Base-by-base conservation (phyloP, 2,888 invertebrate species). In the Alcis repandata region DNA sequence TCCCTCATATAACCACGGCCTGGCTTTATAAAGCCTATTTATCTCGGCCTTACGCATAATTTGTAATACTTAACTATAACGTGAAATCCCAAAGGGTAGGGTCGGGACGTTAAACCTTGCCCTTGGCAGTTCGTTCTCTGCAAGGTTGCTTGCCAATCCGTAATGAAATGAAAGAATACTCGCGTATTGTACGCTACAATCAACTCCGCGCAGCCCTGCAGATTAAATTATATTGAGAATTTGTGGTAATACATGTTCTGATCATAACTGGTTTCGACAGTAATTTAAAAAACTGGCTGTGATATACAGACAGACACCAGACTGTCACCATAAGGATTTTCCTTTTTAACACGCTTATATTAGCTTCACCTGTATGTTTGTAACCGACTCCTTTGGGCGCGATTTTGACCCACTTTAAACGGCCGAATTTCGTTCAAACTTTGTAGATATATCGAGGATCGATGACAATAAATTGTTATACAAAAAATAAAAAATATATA, bases 51-150 rank as follows among this genome's bases (percentile, higher is more conserved):
- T 41, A 53, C 20, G 45, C 41, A 48, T 54, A 53, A 54, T 54
- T 54, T 54, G 45, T 40, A 48, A 54, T 43, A 48, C 32, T 41
- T 41, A 38, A 46, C 20, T 57, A 33, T 51, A 33, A 36, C 15
- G 32, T 20, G 22, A 40, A 46, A 38, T 53, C 52, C 59, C 48
- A 54, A 59, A 64, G 53, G 58, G 48, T 59, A 62, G 52, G 33
- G 62, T 51, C 48, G 38, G 60, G 68, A 27, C 65, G 59, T 59
- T 49, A 43, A 67, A 65, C 70, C 61, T 20, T 59, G 54, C 65
- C 70, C 72, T 72, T 72, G 65, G n/a, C 56, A 60, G 67, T 65
- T 61, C 67, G 36, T 63, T 70, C 48, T 62, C 41, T 36, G 20
- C 58, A 63, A 72, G 64, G 62, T 71, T 68, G 66, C 52, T 22